These are phyloP conservation scores for Brenthis ino DNA, from an alignment of 2,888 invertebrate species.

Conservation along the genomic window DNA sequence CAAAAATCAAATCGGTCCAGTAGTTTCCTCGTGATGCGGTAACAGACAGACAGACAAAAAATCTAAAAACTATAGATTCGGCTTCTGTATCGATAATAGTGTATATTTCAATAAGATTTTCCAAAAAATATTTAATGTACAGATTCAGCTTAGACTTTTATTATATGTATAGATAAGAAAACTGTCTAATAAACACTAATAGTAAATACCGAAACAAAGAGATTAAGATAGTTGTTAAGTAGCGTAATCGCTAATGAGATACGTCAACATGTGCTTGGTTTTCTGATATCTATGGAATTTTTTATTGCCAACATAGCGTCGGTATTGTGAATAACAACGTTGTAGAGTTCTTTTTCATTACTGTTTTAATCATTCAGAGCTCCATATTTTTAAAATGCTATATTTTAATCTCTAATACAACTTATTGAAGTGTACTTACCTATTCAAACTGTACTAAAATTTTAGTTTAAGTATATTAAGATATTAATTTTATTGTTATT, in stretches of 20 bases:
- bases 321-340: constrained; percentile 6
- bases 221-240: constrained; percentile 18
- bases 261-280: constrained; percentile 21
- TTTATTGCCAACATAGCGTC: constrained; percentile 15
- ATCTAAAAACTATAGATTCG: too few relatives aligned
- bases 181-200: background rate
- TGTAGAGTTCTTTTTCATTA: constrained; percentile 9
- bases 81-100: too few relatives aligned
- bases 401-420: background rate
- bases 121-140: too few relatives aligned
- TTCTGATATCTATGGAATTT: constrained; percentile 6
- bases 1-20: too few relatives aligned
- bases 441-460: background rate
- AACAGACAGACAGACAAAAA: too few relatives aligned
- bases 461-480: background rate
- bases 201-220: constrained; percentile 7
- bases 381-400: background rate
- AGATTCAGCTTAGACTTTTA: too few relatives aligned
- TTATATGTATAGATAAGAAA: background rate
- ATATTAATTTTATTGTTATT: too few relatives aligned
- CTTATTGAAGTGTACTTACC: too few relatives aligned
- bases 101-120: too few relatives aligned
- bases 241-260: constrained; percentile 14
- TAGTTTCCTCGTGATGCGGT: too few relatives aligned
- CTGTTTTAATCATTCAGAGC: constrained; percentile 9